phyloP scores from a whole-genome alignment of 1,140 invertebrate genomes.

The Drosophila ficusphila region DNA sequence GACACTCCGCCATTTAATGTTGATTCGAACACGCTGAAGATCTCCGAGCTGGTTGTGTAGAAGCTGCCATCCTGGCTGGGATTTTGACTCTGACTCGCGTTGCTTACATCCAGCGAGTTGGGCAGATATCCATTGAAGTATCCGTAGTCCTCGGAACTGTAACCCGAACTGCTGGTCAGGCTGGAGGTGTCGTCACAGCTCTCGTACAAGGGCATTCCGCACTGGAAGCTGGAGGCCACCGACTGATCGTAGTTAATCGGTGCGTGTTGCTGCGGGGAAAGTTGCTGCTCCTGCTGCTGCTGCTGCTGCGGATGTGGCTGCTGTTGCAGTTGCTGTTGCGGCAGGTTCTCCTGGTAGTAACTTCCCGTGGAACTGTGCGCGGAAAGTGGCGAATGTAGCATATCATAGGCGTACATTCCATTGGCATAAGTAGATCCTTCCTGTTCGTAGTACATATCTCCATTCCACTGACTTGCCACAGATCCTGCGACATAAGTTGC shows the following conservation, averaged over 20 bases:
- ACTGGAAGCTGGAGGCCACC: constrained; percentile 25
- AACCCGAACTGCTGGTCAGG: constrained; percentile 72
- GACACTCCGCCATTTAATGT: constrained; percentile 26
- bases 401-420: constrained; percentile 58
- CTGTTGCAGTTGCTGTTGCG: constrained; percentile 19
- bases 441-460: constrained; percentile 37
- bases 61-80: constrained; percentile 46
- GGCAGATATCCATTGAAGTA: constrained; percentile 62
- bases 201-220: constrained; percentile 65
- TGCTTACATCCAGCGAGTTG: constrained; percentile 38
- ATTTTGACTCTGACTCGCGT: constrained; percentile 24
- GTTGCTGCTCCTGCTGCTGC: constrained; percentile 12
- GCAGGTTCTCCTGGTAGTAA: constrained; percentile 44
- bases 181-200: constrained; percentile 82
- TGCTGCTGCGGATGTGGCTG: constrained; percentile 33
- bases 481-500: constrained; percentile 7
- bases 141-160: constrained; percentile 75
- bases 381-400: constrained; percentile 66
- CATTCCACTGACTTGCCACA: constrained; percentile 43
- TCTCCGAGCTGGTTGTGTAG: constrained; percentile 69
- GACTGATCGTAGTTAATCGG: constrained; percentile 37
- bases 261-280: constrained; percentile 15
- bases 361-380: constrained; percentile 63
- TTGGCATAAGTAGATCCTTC: constrained; percentile 33
- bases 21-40: constrained; percentile 73